phyloP scores from a whole-genome alignment of 2,113 vertebrate species.

The Gavialis gangeticus region DNA sequence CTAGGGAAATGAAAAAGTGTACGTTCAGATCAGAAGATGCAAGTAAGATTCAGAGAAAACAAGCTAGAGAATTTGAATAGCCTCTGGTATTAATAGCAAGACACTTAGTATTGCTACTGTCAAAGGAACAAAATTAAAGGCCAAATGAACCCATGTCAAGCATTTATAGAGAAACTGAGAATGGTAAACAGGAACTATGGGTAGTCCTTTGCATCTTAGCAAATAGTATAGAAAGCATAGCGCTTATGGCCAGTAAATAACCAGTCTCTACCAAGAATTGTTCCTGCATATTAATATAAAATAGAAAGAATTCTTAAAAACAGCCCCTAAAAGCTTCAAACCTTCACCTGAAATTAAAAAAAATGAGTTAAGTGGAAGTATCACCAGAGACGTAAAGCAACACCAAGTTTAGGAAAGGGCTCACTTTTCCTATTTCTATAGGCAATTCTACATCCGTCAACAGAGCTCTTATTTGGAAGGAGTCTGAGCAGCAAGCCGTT shows the following conservation, averaged over 20 bases:
- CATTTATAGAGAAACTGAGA: neutral
- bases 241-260: neutral
- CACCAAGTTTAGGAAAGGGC: neutral
- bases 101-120: neutral
- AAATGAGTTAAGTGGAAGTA: conserved; percentile 13
- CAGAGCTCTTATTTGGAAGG: conserved; percentile 30
- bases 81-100: neutral
- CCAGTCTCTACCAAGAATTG: neutral
- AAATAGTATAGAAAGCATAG: neutral
- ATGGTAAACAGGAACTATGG: neutral
- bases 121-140: conserved; percentile 11
- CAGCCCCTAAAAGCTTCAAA: neutral
- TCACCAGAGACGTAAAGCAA: neutral
- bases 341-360: neutral
- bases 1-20: neutral
- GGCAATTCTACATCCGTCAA: neutral
- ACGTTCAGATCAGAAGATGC: neutral
- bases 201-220: neutral
- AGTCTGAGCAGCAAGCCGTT: conserved; percentile 20
- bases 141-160: neutral
- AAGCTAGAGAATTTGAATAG: neutral
- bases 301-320: conserved; percentile 1
- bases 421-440: neutral
- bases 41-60: neutral
- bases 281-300: neutral